Percentiles rank a stretch among this genome's conserved stretches.
Evolutionary conservation across 2,888 invertebrate species (phyloP).

Genomic region (Ethmia dodecea): DNA sequence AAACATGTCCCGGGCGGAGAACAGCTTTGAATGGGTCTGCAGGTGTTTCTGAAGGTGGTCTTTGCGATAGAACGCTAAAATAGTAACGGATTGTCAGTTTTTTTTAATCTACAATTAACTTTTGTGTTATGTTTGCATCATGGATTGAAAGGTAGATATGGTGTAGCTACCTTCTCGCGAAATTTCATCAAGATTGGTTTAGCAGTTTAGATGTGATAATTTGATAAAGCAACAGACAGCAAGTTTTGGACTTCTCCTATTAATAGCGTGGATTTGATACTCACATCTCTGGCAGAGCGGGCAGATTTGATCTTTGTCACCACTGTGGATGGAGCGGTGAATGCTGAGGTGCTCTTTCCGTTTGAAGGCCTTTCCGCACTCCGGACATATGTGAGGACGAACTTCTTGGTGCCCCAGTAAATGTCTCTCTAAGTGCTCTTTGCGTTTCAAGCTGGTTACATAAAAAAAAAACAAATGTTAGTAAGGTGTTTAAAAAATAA

Average conservation of each 20-base stretch:
- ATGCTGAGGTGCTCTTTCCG: slow-evolving; percentile 89
- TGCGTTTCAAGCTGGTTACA: slow-evolving; percentile 79
- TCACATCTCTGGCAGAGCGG: slow-evolving; percentile 82
- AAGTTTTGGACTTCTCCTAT: no score
- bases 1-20: slow-evolving; percentile 36
- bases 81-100: no score
- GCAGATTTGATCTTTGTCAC: slow-evolving; percentile 86
- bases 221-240: no score
- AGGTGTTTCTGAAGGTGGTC: slow-evolving; percentile 89
- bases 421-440: slow-evolving; percentile 86
- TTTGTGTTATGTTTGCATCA: no score
- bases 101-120: no score
- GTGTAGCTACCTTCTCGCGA: no score
- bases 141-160: no score
- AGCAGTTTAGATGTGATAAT: no score
- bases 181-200: no score
- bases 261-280: no score
- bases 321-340: slow-evolving; percentile 88
- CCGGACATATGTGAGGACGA: slow-evolving; percentile 84
- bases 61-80: slow-evolving; percentile 84
- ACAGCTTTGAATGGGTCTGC: slow-evolving; percentile 81
- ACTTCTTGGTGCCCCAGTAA: slow-evolving; percentile 87
- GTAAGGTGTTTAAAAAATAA: neutral
- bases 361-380: slow-evolving; percentile 87
- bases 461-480: neutral